phyloP scores from a whole-genome alignment of 1,140 invertebrate species.

The Meteorus sp. region DNA sequence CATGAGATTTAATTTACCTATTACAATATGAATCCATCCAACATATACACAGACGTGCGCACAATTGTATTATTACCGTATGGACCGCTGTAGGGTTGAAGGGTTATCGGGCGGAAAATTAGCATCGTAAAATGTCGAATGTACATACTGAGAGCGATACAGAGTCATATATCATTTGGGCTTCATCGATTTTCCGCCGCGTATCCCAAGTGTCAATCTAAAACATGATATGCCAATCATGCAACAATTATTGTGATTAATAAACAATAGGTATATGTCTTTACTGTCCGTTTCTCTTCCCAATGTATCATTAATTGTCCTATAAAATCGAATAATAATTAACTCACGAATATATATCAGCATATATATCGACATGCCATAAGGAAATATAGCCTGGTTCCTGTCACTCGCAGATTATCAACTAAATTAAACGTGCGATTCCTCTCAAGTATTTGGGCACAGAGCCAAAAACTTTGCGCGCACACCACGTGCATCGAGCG shows the following conservation, averaged over 20 bases:
- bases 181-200: background rate
- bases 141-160: no score
- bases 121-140: slow-evolving; percentile 9
- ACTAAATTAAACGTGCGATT: no score
- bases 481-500: background rate
- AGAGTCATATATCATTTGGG: background rate
- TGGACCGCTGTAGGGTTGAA: slow-evolving; percentile 1
- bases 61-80: background rate
- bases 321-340: no score
- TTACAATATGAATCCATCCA: slow-evolving; percentile 22
- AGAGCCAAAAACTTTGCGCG: background rate
- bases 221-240: no score
- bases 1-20: slow-evolving; percentile 27
- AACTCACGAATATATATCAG: no score
- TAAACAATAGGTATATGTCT: no score
- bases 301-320: no score
- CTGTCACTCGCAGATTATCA: no score
- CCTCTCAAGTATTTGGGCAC: background rate
- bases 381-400: no score
- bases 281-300: no score
- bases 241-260: no score
- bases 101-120: slow-evolving; percentile 13
- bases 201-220: background rate
- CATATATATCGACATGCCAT: no score
- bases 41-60: background rate